Evolutionary conservation across 2,113 vertebrate species (phyloP).

Genomic region (Hemichromis elongatus): DNA sequence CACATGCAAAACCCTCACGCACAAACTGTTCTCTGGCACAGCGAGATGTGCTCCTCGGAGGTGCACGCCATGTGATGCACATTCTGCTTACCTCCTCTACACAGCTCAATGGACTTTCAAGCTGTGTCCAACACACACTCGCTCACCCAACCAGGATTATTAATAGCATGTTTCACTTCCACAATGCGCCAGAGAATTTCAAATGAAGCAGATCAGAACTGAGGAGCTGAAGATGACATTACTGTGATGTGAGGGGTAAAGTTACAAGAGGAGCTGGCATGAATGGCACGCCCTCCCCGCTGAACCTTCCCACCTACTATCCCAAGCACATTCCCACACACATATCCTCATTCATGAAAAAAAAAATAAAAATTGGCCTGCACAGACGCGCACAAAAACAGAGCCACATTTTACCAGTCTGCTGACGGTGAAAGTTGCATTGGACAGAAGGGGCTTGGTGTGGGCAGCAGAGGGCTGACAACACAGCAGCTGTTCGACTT

Average conservation of each 20-base stretch:
- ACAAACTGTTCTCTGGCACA: constrained; percentile 27
- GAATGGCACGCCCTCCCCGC: neutral
- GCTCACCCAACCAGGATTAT: constrained; percentile 41
- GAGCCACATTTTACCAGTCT: constrained; percentile 39
- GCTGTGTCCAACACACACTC: constrained; percentile 37
- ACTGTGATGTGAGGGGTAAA: constrained; percentile 12
- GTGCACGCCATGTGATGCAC: constrained; percentile 51
- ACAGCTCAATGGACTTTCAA: constrained; percentile 56
- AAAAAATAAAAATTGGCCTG: constrained; percentile 5
- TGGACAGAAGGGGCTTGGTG: constrained; percentile 46
- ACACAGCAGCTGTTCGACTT: constrained; percentile 37
- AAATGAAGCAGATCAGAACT: constrained; percentile 47
- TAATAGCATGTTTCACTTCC: constrained; percentile 69
- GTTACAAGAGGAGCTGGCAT: constrained; percentile 32
- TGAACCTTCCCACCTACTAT: neutral
- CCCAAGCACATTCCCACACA: neutral
- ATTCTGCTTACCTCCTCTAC: constrained; percentile 32
- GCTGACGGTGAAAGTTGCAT: constrained; percentile 36
- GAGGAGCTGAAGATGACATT: constrained; percentile 42
- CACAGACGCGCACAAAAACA: constrained; percentile 2
- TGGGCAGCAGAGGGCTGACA: constrained; percentile 41
- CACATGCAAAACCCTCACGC: neutral
- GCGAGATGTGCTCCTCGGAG: constrained; percentile 40
- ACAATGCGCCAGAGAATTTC: constrained; percentile 57
- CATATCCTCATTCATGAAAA: constrained; percentile 30